Base-by-base conservation (phyloP, 2,888 invertebrate species). In the Ichneumoninae sp. region DNA sequence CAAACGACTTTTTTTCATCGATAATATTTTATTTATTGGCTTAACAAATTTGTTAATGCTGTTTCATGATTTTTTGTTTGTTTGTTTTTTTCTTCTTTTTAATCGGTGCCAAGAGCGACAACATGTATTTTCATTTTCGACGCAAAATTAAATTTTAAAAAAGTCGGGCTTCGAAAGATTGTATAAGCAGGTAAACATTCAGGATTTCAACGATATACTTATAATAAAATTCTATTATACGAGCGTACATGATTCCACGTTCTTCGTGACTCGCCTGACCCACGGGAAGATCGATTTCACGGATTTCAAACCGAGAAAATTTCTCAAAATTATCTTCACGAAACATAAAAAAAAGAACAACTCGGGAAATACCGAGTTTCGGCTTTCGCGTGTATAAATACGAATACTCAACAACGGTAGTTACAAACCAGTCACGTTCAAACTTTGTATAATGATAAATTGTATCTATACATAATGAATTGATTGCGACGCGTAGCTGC, bases 111-210 rank as follows among this genome's bases (percentile, higher is more conserved):
- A 72, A 72, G 66, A 66, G 71, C 71, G 77, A 74, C 62, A 69
- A 65, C 62, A 52, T 68, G 57, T 68, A 77, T 68, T 47, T 70
- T 60, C 36, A 19, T 36, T 74, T 65, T 69, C 52, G 52, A 57
- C 77, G 62, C 65, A 36, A 62, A 75, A 75, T 62, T 47, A 47
- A 69, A 70, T 30, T 80, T 77, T 50, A 81, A 40, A 22, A 72
- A 72, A 50, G 16, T 71, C 69, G 26, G 78, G 10, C n/a, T 79
- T 54, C 10, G 50, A 52, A 57, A 50, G 30, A 66, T 72, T 77
- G 40, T 10, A n/a, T 57, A 76, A 82, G 81, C 83, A 72, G 57
- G 82, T 86, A 86, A 86, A 86, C 78, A 84, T 84, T 80, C 80
- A 86, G 86, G 84, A 86, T 86, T 80, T 79, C 71, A 65, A 69